Base-by-base conservation (phyloP, 2,113 vertebrate species). In the Peromyscus californicus region DNA sequence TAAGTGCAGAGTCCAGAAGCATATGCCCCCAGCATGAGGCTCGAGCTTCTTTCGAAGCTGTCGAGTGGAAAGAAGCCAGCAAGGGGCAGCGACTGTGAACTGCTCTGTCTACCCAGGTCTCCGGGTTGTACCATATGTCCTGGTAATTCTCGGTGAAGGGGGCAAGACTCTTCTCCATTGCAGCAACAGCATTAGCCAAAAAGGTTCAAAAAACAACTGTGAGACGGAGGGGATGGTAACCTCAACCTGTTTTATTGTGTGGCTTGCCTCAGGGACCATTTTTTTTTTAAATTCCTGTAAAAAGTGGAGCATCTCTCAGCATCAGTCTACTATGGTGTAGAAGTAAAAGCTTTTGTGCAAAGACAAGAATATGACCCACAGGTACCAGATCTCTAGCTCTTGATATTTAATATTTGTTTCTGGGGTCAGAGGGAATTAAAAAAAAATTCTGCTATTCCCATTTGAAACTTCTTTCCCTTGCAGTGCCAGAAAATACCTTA, bases 1-100 rank as follows among this genome's bases (percentile, higher is more conserved):
- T 98, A 98, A 99, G 99, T 98, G 98, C 98, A 98, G 98, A 99
- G 98, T 98, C 96, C 83, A 98, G 96, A 98, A 99, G 99, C 99
- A 99, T 99, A 99, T 99, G 99, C 99, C 99, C 98, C 96, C 98
- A 98, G 98, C 98, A 97, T 97, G 98, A 98, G 96, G 98, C 97
- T 98, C 98, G 98, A 99, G 98, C 99, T 98, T 99, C 98, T 95
- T 99, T 99, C 98, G 98, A 99, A 99, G 99, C 98, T 97, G 93
- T 97, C 99, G 98, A 98, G 99, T 99, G 99, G 99, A 99, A 98
- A 98, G 98, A 98, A 99, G 98, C 98, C 97, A 98, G 98, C 98
- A 98, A 98, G 96, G 97, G 69, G 96, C 98, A 97, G 98, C 97
- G 97, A 98, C 98, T 98, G 98, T 98, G 99, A 99, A 98, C 98